Evolutionary conservation across 2,888 invertebrate genomes (phyloP).

Genomic region (Drosophila longiperda): DNA sequence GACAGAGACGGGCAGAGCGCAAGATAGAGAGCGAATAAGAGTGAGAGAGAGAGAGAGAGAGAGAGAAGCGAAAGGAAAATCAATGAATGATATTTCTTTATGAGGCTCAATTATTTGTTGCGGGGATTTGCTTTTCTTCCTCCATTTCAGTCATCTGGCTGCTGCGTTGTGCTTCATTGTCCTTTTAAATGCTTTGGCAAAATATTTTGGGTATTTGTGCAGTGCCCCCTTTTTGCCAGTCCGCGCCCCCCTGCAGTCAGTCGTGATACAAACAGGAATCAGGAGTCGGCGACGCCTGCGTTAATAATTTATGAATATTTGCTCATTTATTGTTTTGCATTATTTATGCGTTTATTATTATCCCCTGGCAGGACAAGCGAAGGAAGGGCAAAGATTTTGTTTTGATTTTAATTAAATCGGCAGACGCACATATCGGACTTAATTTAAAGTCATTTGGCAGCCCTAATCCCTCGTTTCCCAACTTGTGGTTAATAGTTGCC

Average conservation of each 20-base stretch:
- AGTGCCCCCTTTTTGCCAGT: slow-evolving; percentile 56
- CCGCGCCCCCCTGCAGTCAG: slow-evolving; percentile 13
- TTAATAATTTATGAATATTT: slow-evolving; percentile 82
- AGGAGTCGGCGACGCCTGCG: slow-evolving; percentile 55
- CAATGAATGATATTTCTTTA: slow-evolving; percentile 82
- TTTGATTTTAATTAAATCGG: slow-evolving; percentile 82
- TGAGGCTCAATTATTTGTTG: slow-evolving; percentile 82
- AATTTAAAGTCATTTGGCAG: slow-evolving; percentile 73
- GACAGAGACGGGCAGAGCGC: slow-evolving; percentile 8
- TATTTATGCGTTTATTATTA: slow-evolving; percentile 79
- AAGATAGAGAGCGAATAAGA: background rate
- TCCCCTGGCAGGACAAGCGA: slow-evolving; percentile 30
- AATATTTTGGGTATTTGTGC: slow-evolving; percentile 79
- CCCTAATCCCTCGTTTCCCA: slow-evolving; percentile 58
- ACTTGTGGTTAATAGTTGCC: slow-evolving; percentile 26
- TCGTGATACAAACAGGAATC: slow-evolving; percentile 14
- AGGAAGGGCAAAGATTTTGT: slow-evolving; percentile 65
- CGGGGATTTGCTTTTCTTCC: slow-evolving; percentile 78
- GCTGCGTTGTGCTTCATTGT: slow-evolving; percentile 71
- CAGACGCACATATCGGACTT: slow-evolving; percentile 74
- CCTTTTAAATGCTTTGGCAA: slow-evolving; percentile 79
- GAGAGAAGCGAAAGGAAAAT: slow-evolving; percentile 57
- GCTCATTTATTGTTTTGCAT: slow-evolving; percentile 81
- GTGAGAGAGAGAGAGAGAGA: slow-evolving; percentile 3
- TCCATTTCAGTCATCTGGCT: slow-evolving; percentile 57